Percentiles rank a stretch among this genome's conserved stretches.
Evolutionary conservation across 2,797 vertebrate species (phyloP).

Genomic region (Agapornis canus): DNA sequence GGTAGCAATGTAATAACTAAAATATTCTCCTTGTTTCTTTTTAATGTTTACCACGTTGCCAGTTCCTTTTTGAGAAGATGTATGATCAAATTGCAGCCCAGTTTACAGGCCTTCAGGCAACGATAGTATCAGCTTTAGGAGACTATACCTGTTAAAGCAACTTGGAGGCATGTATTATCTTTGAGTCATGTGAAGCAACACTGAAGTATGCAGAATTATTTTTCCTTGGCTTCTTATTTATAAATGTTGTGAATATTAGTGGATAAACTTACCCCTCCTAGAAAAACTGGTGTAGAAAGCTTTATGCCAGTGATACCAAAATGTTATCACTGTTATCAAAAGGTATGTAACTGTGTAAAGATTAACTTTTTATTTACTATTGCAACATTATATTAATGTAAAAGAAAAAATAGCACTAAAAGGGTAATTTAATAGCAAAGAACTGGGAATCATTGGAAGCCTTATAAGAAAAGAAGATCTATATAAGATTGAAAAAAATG

Average conservation of each 20-base stretch:
- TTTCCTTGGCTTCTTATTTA: neutral
- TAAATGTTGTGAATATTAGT: neutral
- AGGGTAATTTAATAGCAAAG: neutral
- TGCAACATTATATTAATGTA: no score
- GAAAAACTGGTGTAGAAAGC: neutral
- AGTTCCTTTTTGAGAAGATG: constrained; percentile 40
- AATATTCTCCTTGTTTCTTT: neutral
- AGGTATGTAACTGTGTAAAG: neutral
- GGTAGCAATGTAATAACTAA: neutral
- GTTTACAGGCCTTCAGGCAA: constrained; percentile 7
- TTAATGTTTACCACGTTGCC: neutral
- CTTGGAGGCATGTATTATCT: constrained; percentile 22
- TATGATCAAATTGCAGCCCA: neutral
- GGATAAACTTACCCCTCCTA: neutral
- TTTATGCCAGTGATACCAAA: neutral
- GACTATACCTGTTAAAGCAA: constrained; percentile 31
- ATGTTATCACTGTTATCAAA: neutral
- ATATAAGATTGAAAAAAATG: neutral
- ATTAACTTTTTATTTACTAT: neutral
- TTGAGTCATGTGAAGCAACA: neutral
- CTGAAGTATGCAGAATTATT: neutral
- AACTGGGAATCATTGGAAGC: neutral
- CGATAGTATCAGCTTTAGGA: constrained; percentile 39
- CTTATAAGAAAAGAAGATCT: neutral
- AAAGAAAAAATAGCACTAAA: neutral